Percentiles rank a stretch among this genome's conserved stretches.
These are phyloP conservation scores for Silvanus unidentatus DNA, from an alignment of 2,888 invertebrate genomes.

Conservation along the genomic window DNA sequence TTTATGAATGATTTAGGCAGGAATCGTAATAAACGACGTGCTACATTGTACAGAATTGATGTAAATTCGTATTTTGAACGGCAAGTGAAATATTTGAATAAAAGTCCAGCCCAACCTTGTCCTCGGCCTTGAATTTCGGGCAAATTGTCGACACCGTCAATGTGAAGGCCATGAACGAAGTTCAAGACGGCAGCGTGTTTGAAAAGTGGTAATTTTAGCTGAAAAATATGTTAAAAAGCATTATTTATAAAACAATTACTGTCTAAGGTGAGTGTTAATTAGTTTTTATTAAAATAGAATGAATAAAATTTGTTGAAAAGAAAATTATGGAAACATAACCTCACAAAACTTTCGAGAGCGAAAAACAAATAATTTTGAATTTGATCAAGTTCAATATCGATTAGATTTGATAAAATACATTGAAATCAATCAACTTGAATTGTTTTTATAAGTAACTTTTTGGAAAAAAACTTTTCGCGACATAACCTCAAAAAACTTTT, in stretches of 20 bases:
- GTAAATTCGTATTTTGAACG: slow-evolving; percentile 62
- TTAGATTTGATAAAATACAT: too few relatives aligned
- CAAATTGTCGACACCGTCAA: slow-evolving; percentile 59
- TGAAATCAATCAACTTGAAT: too few relatives aligned
- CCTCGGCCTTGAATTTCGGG: slow-evolving; percentile 56
- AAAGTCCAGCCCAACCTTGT: slow-evolving; percentile 56
- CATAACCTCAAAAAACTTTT: too few relatives aligned
- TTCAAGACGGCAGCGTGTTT: slow-evolving; percentile 61
- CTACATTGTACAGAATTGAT: slow-evolving; percentile 53
- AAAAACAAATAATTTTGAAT: too few relatives aligned
- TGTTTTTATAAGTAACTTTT: too few relatives aligned
- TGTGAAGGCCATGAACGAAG: slow-evolving; percentile 51
- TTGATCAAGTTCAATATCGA: too few relatives aligned
- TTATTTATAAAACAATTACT: slow-evolving; percentile 14
- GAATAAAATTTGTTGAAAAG: too few relatives aligned
- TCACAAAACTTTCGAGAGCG: too few relatives aligned
- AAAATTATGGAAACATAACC: too few relatives aligned
- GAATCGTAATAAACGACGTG: slow-evolving; percentile 33
- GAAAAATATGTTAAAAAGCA: slow-evolving; percentile 39
- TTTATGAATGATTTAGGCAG: slow-evolving; percentile 14
- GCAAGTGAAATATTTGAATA: slow-evolving; percentile 59
- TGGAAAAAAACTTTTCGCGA: too few relatives aligned
- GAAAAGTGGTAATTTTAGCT: slow-evolving; percentile 60
- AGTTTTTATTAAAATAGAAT: too few relatives aligned
- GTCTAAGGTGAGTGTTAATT: not conserved